phyloP scores from a whole-genome alignment of 2,888 invertebrate species.

The Resseliella maxima region DNA sequence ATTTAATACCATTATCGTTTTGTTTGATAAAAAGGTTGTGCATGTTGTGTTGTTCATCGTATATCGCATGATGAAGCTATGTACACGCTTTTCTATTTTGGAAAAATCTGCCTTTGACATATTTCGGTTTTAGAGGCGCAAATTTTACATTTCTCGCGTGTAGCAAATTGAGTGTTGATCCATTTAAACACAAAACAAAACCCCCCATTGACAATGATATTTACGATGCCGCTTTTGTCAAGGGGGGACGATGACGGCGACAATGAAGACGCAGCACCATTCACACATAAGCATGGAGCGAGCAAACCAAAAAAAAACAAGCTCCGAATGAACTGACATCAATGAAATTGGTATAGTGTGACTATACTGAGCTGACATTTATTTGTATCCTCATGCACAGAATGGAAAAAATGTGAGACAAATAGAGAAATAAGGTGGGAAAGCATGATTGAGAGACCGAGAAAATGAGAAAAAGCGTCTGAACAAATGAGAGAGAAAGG shows the following conservation, averaged over 20 bases:
- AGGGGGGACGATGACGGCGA: background rate
- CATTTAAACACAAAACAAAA: slow-evolving; percentile 16
- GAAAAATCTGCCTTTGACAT: slow-evolving; percentile 51
- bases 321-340: background rate
- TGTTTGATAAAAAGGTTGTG: background rate
- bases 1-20: background rate
- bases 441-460: too few species aligned
- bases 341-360: background rate
- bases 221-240: background rate
- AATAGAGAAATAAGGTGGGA: too few species aligned
- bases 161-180: slow-evolving; percentile 49
- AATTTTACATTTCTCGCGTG: slow-evolving; percentile 43
- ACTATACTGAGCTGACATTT: background rate
- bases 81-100: background rate
- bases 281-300: background rate
- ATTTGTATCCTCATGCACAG: background rate
- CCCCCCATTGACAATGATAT: slow-evolving; percentile 23
- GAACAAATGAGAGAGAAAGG: too few species aligned
- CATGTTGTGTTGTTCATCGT: background rate
- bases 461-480: too few species aligned
- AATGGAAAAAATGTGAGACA: too few species aligned
- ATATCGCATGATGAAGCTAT: background rate
- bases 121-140: slow-evolving; percentile 45
- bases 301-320: background rate
- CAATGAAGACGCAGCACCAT: background rate